Percentiles rank a stretch among this genome's conserved stretches.
phyloP scores from a whole-genome alignment of 1,140 invertebrate species.

The Philopotamus ludificatus region DNA sequence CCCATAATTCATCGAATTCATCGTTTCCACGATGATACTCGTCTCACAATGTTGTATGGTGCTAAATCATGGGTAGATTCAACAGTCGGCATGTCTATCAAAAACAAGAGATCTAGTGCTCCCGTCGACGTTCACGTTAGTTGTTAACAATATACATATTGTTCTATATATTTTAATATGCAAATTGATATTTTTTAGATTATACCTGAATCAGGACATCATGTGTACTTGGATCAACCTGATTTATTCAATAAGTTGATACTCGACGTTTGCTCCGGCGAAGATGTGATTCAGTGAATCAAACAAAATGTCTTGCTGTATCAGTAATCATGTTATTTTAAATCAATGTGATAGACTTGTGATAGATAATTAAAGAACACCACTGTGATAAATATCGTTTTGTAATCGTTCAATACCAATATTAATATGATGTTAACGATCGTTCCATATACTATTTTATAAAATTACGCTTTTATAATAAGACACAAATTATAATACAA shows the following conservation, averaged over 20 bases:
- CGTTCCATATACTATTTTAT: no score
- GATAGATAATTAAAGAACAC: no score
- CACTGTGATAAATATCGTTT: no score
- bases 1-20: constrained; percentile 32
- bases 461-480: no score
- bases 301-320: no score
- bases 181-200: constrained; percentile 58
- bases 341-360: no score
- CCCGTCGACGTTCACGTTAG: constrained; percentile 34
- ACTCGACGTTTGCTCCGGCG: constrained; percentile 64
- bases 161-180: background rate
- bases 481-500: no score
- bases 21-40: constrained; percentile 23
- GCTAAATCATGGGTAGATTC: constrained; percentile 34
- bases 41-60: constrained; percentile 36
- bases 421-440: no score
- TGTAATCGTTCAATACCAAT: no score
- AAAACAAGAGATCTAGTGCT: constrained; percentile 19
- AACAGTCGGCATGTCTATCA: constrained; percentile 15
- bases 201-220: constrained; percentile 89
- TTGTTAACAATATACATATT: background rate
- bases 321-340: no score
- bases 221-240: constrained; percentile 90
- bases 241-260: constrained; percentile 86
- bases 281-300: constrained; percentile 13